Evolutionary conservation across 2,888 invertebrate genomes (phyloP), one percentile per base, ranked within the genome.

Genomic region (Chloroclystis v-ata): DNA sequence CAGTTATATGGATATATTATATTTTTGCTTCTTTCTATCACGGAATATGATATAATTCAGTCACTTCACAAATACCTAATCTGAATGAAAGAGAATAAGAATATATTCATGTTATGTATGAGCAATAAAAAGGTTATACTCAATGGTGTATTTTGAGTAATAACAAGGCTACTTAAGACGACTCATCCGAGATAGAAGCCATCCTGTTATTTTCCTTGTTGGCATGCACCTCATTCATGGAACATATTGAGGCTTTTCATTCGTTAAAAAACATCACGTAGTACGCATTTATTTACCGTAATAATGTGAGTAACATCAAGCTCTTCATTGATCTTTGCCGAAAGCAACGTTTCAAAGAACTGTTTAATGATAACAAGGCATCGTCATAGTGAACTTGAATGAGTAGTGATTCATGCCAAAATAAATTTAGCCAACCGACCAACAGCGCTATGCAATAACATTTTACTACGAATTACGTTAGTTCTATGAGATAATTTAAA

Each of bases 401-500:
- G 80, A 67, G 60, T 54, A 61, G 67, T 84, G 83, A 83, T 72
- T 84, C 83, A 85, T 64, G 63, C 60, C 48, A 53, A 63, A 75
- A 69, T 82, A 82, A 81, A 78, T 80, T 78, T 80, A 81, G 77
- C 67, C 44, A 41, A 38, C 49, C 47, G 60, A 77, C 67, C 44
- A 41, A 38, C 49, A 47, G 60, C 60, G 60, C 65, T 64, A 20
- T 20, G 20, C 20, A 20, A 62, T 74, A 73, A 74, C 64, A 69
- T 75, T 78, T 82, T 82, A 82, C 81, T 82, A 83, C 73, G 72
- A 73, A 78, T 63, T 63, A 70, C 70, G 67, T 69, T 72, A 62
- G 72, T 70, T 72, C 70, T 65, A 67, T 40, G 11, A 46, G 25
- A n/a, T 40, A 46, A 38, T 25, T 42, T 20, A 20, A 24, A 45